phyloP scores from a whole-genome alignment of 2,797 vertebrate species.

The Onychomys torridus region DNA sequence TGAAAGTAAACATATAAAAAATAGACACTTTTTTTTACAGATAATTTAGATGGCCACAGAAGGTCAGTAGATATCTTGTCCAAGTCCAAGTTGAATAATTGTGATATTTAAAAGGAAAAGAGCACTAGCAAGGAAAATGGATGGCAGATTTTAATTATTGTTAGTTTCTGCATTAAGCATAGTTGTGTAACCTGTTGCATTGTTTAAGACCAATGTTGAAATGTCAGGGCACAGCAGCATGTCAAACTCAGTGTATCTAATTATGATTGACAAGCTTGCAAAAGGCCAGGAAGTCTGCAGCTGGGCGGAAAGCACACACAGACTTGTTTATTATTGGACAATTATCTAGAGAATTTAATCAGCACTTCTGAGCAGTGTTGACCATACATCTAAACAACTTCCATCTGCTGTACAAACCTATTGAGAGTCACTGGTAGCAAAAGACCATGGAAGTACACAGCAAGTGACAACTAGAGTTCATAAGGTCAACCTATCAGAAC shows the following conservation, averaged over 20 bases:
- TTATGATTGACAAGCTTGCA: background rate
- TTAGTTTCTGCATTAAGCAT: background rate
- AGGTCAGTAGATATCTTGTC: background rate
- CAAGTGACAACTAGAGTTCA: too few relatives aligned
- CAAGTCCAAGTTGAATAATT: conserved; percentile 28
- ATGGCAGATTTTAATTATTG: conserved; percentile 6
- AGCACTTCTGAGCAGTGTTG: background rate
- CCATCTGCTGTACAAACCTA: background rate
- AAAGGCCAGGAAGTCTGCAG: conserved; percentile 57
- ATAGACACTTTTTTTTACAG: background rate
- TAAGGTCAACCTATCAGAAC: too few relatives aligned
- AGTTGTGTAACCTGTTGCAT: background rate
- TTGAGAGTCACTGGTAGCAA: too few relatives aligned
- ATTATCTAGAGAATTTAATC: background rate
- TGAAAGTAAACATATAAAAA: background rate
- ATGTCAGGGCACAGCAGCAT: background rate
- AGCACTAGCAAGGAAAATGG: background rate
- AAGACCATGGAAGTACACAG: too few relatives aligned
- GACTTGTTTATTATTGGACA: background rate
- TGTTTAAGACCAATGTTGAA: background rate
- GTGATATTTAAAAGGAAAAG: background rate
- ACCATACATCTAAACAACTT: background rate
- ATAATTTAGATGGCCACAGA: background rate
- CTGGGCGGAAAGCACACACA: background rate
- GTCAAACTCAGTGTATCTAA: background rate